Evolutionary conservation across 2,797 vertebrate genomes (phyloP).

Genomic region (Onychomys torridus): DNA sequence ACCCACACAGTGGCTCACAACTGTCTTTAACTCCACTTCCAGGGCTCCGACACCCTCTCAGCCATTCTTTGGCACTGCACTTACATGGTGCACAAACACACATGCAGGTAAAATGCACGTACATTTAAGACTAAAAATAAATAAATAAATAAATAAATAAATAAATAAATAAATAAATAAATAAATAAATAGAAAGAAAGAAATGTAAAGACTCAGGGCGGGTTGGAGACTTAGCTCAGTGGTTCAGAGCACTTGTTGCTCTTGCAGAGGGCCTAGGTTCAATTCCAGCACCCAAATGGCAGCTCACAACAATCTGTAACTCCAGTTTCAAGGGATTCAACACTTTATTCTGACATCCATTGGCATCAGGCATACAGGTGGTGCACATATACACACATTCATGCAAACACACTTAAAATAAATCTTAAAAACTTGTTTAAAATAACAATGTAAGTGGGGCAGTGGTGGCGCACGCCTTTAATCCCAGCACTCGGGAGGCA

Average conservation of each 20-base stretch:
- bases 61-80: background rate
- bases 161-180: background rate
- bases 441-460: background rate
- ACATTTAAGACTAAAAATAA: background rate
- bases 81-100: background rate
- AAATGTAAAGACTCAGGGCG: background rate
- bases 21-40: background rate
- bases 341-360: background rate
- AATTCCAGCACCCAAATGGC: background rate
- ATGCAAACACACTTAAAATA: background rate
- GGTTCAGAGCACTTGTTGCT: background rate
- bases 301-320: background rate
- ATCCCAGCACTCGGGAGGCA: background rate
- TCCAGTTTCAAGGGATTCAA: background rate
- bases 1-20: background rate
- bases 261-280: background rate
- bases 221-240: background rate
- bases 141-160: background rate
- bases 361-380: background rate
- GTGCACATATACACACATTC: background rate
- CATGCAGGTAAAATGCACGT: background rate
- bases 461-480: background rate
- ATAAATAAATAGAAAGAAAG: too few species aligned
- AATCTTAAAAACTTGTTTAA: background rate
- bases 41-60: background rate